Conservation (phyloP, 1,140 invertebrate genomes). For the Pogonomyrmex californicus region DNA sequence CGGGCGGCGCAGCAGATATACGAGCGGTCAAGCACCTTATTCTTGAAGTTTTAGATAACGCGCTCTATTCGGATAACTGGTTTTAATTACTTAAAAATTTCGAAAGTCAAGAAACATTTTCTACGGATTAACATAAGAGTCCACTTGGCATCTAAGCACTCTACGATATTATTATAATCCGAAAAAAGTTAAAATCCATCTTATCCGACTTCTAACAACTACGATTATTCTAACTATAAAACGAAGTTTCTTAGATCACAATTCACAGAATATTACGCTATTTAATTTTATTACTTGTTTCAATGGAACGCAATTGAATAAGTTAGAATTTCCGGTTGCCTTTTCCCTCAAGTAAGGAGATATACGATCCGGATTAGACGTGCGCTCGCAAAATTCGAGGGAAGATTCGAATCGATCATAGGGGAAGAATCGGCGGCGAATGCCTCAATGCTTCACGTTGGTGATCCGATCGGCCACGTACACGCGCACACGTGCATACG, state of each 20-base stretch:
- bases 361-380: slow-evolving; percentile 4
- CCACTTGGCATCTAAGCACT: neutral
- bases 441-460: slow-evolving; percentile 12
- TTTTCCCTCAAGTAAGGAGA: neutral
- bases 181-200: neutral
- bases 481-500: slow-evolving; percentile 67
- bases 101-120: neutral
- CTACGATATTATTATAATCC: neutral
- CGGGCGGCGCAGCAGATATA: slow-evolving; percentile 38
- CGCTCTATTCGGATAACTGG: neutral
- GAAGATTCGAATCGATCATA: slow-evolving; percentile 38
- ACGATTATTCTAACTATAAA: neutral
- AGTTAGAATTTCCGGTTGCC: neutral
- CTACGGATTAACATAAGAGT: neutral
- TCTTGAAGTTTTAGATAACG: slow-evolving; percentile 32
- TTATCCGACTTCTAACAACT: too few species aligned
- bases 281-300: neutral
- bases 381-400: neutral
- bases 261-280: neutral
- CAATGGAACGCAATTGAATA: neutral
- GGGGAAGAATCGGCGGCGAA: slow-evolving; percentile 9
- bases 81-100: slow-evolving; percentile 52
- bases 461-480: slow-evolving; percentile 63
- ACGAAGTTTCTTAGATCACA: neutral
- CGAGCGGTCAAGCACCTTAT: slow-evolving; percentile 24